phyloP scores from a whole-genome alignment of 2,888 invertebrate genomes.

The Ectemnius cavifrons region DNA sequence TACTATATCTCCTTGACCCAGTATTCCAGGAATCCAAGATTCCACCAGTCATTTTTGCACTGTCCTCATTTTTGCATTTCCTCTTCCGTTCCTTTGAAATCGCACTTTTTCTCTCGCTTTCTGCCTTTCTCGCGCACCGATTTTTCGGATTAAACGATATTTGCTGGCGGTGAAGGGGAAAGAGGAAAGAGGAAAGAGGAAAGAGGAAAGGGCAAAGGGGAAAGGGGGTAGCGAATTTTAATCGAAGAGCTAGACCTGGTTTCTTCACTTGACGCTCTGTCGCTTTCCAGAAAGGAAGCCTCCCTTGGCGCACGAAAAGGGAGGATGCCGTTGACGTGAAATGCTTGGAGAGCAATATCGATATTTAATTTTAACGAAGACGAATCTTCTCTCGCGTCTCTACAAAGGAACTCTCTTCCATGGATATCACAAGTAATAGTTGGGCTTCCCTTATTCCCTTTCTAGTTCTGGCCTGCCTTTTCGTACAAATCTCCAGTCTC shows the following conservation, averaged over 20 bases:
- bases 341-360: conserved; percentile 63
- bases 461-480: too few species aligned
- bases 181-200: too few species aligned
- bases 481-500: too few species aligned
- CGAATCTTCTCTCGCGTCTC: not conserved
- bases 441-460: too few species aligned
- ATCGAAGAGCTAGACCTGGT: too few species aligned
- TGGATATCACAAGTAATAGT: not conserved
- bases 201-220: too few species aligned
- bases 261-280: too few species aligned
- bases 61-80: too few species aligned
- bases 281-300: too few species aligned
- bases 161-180: too few species aligned
- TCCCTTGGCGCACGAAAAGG: too few species aligned
- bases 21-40: not conserved
- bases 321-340: conserved; percentile 16
- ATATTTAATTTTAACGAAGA: conserved; percentile 70
- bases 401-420: not conserved
- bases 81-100: not conserved
- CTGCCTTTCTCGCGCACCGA: not conserved
- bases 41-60: conserved; percentile 14
- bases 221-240: too few species aligned
- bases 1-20: conserved; percentile 48
- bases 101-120: not conserved
- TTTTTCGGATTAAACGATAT: not conserved